Evolutionary conservation across 2,797 vertebrate genomes (phyloP).

Genomic region (Paguma larvata): DNA sequence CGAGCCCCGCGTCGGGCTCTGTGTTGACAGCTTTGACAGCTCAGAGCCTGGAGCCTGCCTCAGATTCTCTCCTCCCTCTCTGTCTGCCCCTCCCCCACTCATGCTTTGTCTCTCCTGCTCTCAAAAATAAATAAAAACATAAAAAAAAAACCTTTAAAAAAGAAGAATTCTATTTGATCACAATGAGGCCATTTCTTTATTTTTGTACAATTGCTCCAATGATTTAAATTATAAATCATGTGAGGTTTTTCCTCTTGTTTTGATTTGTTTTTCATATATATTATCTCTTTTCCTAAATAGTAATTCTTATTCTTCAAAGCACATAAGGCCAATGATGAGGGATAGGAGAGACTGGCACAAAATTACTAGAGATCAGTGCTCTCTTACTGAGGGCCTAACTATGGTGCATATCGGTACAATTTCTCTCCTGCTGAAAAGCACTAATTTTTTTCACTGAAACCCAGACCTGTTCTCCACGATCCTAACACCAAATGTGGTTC

Average conservation of each 20-base stretch:
- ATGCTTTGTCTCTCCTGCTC: too few relatives aligned
- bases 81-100: too few relatives aligned
- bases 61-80: too few relatives aligned
- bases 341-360: not conserved
- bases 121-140: too few relatives aligned
- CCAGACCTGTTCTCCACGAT: not conserved
- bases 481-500: not conserved
- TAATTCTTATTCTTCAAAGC: not conserved
- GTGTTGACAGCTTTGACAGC: too few relatives aligned
- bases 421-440: not conserved
- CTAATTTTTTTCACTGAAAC: not conserved
- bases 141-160: too few relatives aligned
- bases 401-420: not conserved
- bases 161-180: not conserved
- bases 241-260: not conserved
- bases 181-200: not conserved
- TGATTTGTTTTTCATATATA: not conserved
- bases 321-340: not conserved
- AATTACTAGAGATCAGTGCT: not conserved
- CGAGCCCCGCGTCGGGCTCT: too few relatives aligned
- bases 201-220: not conserved
- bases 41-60: too few relatives aligned
- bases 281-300: not conserved
- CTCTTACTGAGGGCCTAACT: fast-evolving
- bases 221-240: conserved; percentile 22